A percentile compares a stretch with the other conserved stretches of the same genome.
phyloP scores from a whole-genome alignment of 2,888 invertebrate species.

The Latrodectus hesperus region DNA sequence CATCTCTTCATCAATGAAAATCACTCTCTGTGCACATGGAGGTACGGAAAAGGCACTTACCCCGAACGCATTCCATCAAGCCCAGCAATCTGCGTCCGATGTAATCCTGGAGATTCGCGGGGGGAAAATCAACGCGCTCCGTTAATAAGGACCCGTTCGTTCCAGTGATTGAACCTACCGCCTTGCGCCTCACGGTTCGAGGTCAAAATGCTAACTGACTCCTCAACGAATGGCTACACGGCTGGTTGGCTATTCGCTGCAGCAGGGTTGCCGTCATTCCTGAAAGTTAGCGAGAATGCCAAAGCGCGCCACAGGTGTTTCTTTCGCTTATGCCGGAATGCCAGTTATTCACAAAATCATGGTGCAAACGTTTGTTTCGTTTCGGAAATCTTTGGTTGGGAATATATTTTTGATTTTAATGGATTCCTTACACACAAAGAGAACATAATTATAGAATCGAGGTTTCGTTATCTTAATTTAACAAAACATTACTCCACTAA shows the following conservation, averaged over 20 bases:
- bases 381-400: no score
- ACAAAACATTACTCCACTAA: no score
- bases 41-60: constrained; percentile 39
- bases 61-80: constrained; percentile 31
- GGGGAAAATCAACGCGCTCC: background rate
- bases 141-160: background rate
- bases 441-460: no score
- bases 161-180: background rate
- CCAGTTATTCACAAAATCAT: no score
- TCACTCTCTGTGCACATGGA: background rate
- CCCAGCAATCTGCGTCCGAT: background rate
- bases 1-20: background rate
- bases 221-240: constrained; percentile 59
- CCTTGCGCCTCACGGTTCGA: constrained; percentile 22
- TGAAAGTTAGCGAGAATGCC: background rate
- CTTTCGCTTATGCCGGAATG: no score
- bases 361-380: no score
- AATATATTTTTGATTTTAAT: no score
- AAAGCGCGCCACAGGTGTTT: no score
- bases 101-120: background rate
- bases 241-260: constrained; percentile 41
- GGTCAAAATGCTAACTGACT: constrained; percentile 65
- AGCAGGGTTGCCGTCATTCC: constrained; percentile 56
- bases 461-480: no score
- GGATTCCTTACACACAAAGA: no score